These are phyloP conservation scores for Chauna torquata DNA, from an alignment of 2,113 vertebrate species.

Conservation along the genomic window DNA sequence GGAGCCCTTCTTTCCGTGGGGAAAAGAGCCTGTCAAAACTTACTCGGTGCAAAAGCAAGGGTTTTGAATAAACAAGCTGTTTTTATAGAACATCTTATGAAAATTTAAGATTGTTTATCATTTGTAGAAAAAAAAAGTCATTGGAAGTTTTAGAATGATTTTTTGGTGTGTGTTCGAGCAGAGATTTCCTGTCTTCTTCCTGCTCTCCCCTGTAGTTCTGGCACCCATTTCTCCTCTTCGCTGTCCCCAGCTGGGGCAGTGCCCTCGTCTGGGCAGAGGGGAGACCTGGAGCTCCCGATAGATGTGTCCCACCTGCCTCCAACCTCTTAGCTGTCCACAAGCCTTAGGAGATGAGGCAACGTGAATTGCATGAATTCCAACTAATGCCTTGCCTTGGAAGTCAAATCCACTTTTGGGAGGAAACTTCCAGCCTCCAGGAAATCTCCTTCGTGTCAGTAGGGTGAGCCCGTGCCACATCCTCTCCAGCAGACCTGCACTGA, in stretches of 20 bases:
- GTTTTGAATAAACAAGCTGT: background rate
- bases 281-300: accelerated
- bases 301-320: background rate
- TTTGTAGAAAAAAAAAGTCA: background rate
- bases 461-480: background rate
- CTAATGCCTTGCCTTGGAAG: background rate
- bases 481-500: background rate
- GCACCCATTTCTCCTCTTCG: background rate
- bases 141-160: background rate
- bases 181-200: background rate
- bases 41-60: accelerated
- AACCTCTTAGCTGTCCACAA: background rate
- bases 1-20: accelerated
- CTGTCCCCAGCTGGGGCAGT: no score
- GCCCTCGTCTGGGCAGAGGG: background rate
- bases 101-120: background rate
- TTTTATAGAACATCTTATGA: background rate
- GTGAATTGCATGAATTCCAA: background rate
- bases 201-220: background rate
- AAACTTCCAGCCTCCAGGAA: background rate
- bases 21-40: background rate
- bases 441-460: background rate
- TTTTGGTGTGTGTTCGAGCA: background rate
- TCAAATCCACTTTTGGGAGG: background rate
- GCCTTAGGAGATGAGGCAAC: background rate